Evolutionary conservation across 2,888 invertebrate species (phyloP).

Genomic region (Papilio elwesi): DNA sequence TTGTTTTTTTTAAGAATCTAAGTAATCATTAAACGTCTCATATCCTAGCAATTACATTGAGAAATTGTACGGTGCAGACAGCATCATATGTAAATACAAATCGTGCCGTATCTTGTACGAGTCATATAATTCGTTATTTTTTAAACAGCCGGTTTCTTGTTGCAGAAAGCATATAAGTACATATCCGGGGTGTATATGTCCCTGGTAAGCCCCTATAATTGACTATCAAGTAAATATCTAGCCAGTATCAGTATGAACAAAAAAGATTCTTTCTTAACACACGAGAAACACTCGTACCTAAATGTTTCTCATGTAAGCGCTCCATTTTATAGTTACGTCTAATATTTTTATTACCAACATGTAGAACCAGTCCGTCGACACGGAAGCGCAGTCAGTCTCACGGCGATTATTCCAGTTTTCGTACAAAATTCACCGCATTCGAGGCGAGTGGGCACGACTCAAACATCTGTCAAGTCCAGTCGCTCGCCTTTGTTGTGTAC

Average conservation of each 20-base stretch:
- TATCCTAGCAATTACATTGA: too few species aligned
- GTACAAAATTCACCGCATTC: slow-evolving; percentile 53
- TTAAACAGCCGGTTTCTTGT: too few species aligned
- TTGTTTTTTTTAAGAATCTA: too few species aligned
- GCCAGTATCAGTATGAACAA: neutral
- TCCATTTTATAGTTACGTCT: slow-evolving; percentile 44
- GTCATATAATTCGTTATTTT: too few species aligned
- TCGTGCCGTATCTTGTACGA: too few species aligned
- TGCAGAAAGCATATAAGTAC: too few species aligned
- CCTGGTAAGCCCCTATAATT: neutral
- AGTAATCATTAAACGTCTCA: too few species aligned
- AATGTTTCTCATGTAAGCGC: slow-evolving; percentile 6
- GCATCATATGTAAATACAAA: too few species aligned
- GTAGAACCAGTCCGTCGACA: slow-evolving; percentile 67
- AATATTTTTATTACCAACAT: slow-evolving; percentile 39
- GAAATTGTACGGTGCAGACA: too few species aligned
- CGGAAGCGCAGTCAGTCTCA: slow-evolving; percentile 71
- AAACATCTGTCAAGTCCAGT: slow-evolving; percentile 63
- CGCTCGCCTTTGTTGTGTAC: slow-evolving; percentile 51
- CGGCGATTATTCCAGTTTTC: slow-evolving; percentile 71
- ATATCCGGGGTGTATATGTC: too few species aligned
- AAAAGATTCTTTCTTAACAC: too few species aligned
- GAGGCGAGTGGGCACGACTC: slow-evolving; percentile 39
- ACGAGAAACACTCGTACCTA: neutral
- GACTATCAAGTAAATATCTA: neutral